Conservation (phyloP, 2,888 invertebrate genomes). For the Lissonota sp. region DNA sequence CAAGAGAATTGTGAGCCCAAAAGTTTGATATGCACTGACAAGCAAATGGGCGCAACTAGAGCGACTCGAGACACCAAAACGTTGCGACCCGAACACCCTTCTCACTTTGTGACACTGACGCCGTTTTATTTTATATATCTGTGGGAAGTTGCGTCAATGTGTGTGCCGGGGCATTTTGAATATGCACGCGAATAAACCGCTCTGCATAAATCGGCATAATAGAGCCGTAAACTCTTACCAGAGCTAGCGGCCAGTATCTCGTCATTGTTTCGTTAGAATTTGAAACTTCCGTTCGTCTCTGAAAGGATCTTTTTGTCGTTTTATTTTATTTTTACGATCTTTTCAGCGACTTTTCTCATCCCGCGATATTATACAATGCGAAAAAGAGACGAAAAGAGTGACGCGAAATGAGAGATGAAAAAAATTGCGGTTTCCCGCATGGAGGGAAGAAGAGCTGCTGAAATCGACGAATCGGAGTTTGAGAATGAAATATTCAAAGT, state of each 20-base stretch:
- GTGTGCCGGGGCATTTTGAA: not conserved
- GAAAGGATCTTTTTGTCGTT: not conserved
- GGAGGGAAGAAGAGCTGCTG: slow-evolving; percentile 29
- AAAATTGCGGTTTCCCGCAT: slow-evolving; percentile 55
- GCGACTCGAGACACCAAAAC: too few species aligned
- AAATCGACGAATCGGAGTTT: slow-evolving; percentile 8
- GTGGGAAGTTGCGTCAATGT: not conserved
- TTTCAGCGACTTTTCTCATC: too few species aligned
- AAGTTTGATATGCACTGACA: too few species aligned
- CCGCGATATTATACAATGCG: too few species aligned
- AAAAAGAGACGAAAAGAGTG: too few species aligned
- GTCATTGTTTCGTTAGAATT: slow-evolving; percentile 78
- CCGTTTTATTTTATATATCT: not conserved
- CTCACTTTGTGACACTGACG: too few species aligned
- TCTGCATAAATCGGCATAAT: slow-evolving; percentile 64
- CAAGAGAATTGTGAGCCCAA: not conserved
- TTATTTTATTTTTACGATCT: too few species aligned
- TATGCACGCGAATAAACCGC: slow-evolving; percentile 57
- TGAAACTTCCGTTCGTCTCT: slow-evolving; percentile 78
- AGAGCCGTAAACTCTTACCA: slow-evolving; percentile 80
- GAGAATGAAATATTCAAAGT: slow-evolving; percentile 5
- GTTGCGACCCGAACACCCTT: too few species aligned
- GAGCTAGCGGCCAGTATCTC: slow-evolving; percentile 69
- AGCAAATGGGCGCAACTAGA: too few species aligned
- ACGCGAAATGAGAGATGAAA: not conserved